phyloP scores from a whole-genome alignment of 2,888 invertebrate species.

The Spisula subtruncata region DNA sequence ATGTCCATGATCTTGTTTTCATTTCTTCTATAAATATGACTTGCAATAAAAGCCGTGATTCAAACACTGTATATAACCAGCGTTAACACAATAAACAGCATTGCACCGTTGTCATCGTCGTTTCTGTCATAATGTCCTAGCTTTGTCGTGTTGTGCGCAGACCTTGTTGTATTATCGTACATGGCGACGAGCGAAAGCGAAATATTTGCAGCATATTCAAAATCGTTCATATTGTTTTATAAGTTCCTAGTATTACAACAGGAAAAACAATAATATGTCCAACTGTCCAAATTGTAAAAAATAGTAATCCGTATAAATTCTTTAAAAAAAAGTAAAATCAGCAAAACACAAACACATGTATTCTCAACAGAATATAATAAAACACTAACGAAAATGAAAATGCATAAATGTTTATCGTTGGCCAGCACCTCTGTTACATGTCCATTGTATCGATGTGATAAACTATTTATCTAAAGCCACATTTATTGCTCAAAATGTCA shows the following conservation, averaged over 20 bases:
- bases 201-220: conserved; percentile 7
- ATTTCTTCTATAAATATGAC: conserved; percentile 64
- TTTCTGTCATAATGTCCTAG: background rate
- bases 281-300: too few relatives aligned
- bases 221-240: background rate
- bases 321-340: background rate
- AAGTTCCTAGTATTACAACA: too few relatives aligned
- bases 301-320: background rate
- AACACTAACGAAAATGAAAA: background rate
- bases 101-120: conserved; percentile 58
- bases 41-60: conserved; percentile 74
- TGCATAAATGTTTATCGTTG: background rate
- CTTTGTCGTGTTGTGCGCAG: background rate
- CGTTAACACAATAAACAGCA: conserved; percentile 69
- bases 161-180: background rate
- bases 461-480: background rate
- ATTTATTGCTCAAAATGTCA: conserved; percentile 7
- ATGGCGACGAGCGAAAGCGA: background rate
- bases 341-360: background rate
- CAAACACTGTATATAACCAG: conserved; percentile 72
- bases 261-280: too few relatives aligned
- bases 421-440: background rate
- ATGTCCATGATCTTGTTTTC: conserved; percentile 56
- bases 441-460: background rate
- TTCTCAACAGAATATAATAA: background rate